Base-by-base conservation (phyloP, 2,797 vertebrate species). In the Thunnus albacares region DNA sequence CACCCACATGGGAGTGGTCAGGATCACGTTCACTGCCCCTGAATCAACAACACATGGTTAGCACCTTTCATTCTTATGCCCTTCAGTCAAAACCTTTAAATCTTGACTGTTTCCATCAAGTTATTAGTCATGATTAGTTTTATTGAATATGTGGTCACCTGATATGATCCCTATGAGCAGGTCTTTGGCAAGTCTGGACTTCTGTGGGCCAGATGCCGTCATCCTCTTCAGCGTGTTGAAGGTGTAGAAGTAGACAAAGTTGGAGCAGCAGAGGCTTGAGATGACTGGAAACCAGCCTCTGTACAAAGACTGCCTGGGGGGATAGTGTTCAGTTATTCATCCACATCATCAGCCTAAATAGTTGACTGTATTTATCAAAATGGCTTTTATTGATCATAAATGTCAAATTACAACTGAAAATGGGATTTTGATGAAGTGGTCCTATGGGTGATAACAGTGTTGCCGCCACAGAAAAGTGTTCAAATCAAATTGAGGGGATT, bases 201-300 rank as follows among this genome's bases (percentile, higher is more conserved):
- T 86, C 12, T 73, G 81, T 9, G 81, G 72, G 38, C 86, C 76
- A 0, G 87, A 64, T 24, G 83, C 76, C 17, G 78, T 72, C 71
- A 93, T 71, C 81, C 80, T 93, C 88, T 96, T 96, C 79, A 96
- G 83, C 0, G 93, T 91, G 87, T 96, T 96, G 88, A 96, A 96
- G 13, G 96, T 96, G 90, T 96, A 96, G 91, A 96, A 96, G 88
- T 96, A 96, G 56, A 96, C 96, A 69, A 96, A 96, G 93, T 96
- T 96, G 77, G 96, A 96, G 90, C 96, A 96, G 90, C 95, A 96
- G 51, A 96, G 93, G 81, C 96, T 96, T 84, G 95, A 96, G 85
- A 96, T 96, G 53, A 96, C 96, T 6, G 96, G 96, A 79, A 96
- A 96, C 96, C 96, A 96, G 53, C 96, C 96, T 81, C 96, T 94